phyloP scores from a whole-genome alignment of 2,888 invertebrate species.

The Saturnia pavonia region DNA sequence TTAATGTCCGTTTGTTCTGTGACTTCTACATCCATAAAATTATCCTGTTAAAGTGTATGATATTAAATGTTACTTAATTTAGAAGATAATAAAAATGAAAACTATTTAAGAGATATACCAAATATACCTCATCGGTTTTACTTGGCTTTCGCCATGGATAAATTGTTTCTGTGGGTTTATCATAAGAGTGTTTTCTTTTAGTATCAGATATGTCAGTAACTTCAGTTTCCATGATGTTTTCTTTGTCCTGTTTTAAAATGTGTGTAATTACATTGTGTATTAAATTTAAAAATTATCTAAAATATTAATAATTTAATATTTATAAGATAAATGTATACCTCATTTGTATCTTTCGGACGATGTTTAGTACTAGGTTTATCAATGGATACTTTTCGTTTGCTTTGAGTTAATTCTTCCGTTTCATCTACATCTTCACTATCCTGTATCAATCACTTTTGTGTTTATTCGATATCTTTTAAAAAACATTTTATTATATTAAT shows the following conservation, averaged over 20 bases:
- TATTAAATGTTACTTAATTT: background rate
- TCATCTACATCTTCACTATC: slow-evolving; percentile 47
- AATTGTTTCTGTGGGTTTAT: slow-evolving; percentile 37
- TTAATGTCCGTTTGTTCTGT: slow-evolving; percentile 43
- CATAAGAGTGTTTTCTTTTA: slow-evolving; percentile 41
- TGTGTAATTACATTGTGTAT: background rate
- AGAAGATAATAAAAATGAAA: background rate
- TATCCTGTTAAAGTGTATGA: slow-evolving; percentile 31
- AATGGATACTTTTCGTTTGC: slow-evolving; percentile 35
- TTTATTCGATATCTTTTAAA: slow-evolving; percentile 21
- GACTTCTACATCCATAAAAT: slow-evolving; percentile 36
- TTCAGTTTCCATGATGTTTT: slow-evolving; percentile 26
- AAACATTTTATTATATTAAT: background rate
- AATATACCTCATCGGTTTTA: slow-evolving; percentile 42
- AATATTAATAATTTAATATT: background rate
- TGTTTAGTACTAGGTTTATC: slow-evolving; percentile 22
- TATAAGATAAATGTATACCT: slow-evolving; percentile 16
- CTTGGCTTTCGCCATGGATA: slow-evolving; percentile 40
- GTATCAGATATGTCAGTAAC: slow-evolving; percentile 36
- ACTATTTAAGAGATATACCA: background rate
- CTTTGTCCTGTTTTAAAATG: slow-evolving; percentile 15
- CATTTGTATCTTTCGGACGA: slow-evolving; percentile 26
- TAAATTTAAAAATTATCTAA: background rate
- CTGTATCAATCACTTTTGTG: slow-evolving; percentile 33
- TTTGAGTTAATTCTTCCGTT: slow-evolving; percentile 39